These are phyloP conservation scores for Turdus rufiventris DNA, from an alignment of 2,113 vertebrate species.

Conservation along the genomic window DNA sequence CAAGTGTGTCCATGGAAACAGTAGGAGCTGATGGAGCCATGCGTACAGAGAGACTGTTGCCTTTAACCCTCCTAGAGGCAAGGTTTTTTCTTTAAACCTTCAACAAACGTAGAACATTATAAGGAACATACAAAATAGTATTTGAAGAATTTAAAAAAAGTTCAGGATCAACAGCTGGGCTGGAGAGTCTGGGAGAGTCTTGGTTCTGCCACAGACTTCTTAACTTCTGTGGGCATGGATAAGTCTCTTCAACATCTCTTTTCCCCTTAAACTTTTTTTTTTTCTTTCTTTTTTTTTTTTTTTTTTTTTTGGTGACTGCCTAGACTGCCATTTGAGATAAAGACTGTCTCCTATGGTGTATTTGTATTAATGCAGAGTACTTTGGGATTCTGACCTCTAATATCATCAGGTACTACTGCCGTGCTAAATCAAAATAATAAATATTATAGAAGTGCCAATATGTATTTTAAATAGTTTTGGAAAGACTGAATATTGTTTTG, in stretches of 20 bases:
- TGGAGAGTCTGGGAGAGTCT: neutral
- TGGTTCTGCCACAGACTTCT: neutral
- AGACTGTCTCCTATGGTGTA: fast-evolving
- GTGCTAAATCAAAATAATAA: neutral
- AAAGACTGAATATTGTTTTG: neutral
- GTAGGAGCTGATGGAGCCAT: neutral
- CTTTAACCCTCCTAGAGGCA: neutral
- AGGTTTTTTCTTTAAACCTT: neutral
- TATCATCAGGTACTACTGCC: neutral
- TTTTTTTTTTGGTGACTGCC: neutral
- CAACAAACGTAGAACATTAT: neutral
- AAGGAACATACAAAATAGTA: neutral
- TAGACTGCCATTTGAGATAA: neutral
- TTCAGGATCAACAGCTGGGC: neutral
- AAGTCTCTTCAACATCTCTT: neutral
- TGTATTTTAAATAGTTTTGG: neutral
- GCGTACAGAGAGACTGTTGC: neutral
- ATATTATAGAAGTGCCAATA: neutral
- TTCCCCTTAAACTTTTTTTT: neutral
- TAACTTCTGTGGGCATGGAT: neutral
- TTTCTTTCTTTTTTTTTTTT: neutral
- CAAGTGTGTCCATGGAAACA: constrained; percentile 35
- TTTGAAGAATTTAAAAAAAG: neutral
- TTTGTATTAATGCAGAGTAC: neutral
- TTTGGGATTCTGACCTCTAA: neutral